Conservation (phyloP, 2,113 vertebrate genomes). For the Albula glossodonta region DNA sequence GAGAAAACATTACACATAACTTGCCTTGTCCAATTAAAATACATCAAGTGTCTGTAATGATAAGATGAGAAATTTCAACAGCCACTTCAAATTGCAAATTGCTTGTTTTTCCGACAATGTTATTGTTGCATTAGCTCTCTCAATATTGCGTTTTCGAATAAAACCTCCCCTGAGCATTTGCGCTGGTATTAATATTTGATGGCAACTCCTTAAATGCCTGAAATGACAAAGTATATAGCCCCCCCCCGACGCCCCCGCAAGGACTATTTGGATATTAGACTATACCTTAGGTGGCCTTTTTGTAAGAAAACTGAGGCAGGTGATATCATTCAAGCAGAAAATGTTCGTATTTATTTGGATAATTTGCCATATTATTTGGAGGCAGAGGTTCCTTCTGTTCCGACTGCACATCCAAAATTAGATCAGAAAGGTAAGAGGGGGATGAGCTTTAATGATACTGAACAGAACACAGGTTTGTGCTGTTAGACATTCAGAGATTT, state of each 20-base stretch:
- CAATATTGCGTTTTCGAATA: constrained; percentile 23
- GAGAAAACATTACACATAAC: neutral
- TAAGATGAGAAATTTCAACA: constrained; percentile 35
- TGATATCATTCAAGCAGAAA: neutral
- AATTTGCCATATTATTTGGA: too few species aligned
- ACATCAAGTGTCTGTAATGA: constrained; percentile 29
- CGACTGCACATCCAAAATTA: neutral
- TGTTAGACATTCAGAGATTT: too few species aligned
- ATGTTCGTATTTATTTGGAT: neutral
- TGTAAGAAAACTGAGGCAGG: neutral
- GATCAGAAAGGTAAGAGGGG: neutral
- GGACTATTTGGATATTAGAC: neutral
- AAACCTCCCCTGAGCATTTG: constrained; percentile 29
- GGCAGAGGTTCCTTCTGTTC: too few species aligned
- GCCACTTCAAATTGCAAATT: constrained; percentile 25
- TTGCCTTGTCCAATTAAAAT: neutral
- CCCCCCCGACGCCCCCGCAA: neutral
- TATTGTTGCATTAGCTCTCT: constrained; percentile 25
- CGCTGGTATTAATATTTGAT: constrained; percentile 30
- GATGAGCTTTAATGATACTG: neutral
- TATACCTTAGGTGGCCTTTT: neutral
- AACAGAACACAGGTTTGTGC: neutral
- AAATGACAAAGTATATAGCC: neutral
- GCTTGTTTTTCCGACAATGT: constrained; percentile 21
- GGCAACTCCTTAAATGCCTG: constrained; percentile 19